These are phyloP conservation scores for Strigamia crassipes DNA, from an alignment of 2,888 invertebrate genomes.

Conservation along the genomic window DNA sequence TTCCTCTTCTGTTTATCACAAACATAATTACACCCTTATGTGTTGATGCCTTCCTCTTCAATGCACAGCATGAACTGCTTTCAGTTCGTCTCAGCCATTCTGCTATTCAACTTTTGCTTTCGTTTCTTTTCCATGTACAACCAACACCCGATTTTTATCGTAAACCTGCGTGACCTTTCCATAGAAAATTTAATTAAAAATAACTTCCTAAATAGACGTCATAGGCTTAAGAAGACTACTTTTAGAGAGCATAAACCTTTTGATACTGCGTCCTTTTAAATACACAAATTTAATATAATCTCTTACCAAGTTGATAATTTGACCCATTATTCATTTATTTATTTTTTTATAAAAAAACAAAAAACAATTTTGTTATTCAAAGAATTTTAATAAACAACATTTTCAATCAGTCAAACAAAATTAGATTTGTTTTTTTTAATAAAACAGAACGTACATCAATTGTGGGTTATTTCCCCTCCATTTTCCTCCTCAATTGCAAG, in stretches of 20 bases:
- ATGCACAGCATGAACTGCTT: not conserved
- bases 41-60: slow-evolving; percentile 22
- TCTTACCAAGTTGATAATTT: too few relatives aligned
- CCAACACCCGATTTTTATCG: not conserved
- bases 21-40: slow-evolving; percentile 23
- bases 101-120: not conserved
- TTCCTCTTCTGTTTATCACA: slow-evolving; percentile 31
- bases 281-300: not conserved
- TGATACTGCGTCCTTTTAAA: not conserved
- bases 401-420: too few relatives aligned
- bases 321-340: too few relatives aligned
- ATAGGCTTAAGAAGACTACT: not conserved
- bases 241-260: not conserved
- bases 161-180: not conserved
- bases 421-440: too few relatives aligned
- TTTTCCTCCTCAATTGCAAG: not conserved
- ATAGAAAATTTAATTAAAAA: not conserved
- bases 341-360: too few relatives aligned
- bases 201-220: not conserved
- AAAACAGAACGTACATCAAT: not conserved
- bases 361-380: too few relatives aligned
- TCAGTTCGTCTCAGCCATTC: not conserved
- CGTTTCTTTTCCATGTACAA: not conserved
- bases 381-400: too few relatives aligned
- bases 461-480: not conserved